Conservation (phyloP, 2,113 vertebrate species). For the Anas platyrhynchos region DNA sequence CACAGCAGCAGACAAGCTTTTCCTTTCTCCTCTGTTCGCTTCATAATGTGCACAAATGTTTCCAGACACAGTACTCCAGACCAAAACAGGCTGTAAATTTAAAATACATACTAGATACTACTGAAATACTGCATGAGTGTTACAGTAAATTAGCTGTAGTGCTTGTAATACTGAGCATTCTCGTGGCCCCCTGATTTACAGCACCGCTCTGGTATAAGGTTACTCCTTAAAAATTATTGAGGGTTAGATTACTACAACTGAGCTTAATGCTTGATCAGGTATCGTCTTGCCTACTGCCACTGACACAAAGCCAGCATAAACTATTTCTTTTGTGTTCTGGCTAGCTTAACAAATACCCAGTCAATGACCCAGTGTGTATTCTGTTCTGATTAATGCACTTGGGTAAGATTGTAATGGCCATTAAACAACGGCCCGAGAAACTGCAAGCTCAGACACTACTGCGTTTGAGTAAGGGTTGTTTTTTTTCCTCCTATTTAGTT, state of each 20-base stretch:
- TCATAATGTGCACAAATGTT: background rate
- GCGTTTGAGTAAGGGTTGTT: background rate
- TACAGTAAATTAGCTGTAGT: background rate
- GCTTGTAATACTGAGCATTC: fast-evolving
- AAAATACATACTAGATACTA: background rate
- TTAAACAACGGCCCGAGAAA: background rate
- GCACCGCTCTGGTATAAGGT: background rate
- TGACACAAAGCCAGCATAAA: background rate
- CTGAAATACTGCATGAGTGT: background rate
- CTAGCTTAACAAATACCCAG: background rate
- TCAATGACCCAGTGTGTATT: background rate
- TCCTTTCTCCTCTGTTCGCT: background rate
- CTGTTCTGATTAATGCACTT: background rate
- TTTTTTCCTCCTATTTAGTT: background rate
- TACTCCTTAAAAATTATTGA: background rate
- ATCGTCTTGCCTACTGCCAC: background rate
- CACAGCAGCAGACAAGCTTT: background rate
- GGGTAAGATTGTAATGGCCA: background rate
- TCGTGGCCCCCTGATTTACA: background rate
- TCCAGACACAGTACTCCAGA: background rate
- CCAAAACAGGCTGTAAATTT: background rate
- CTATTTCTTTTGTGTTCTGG: background rate
- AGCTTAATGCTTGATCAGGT: background rate
- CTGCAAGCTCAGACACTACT: background rate
- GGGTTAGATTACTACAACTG: background rate